These are phyloP conservation scores for Ctenopoma kingsleyae DNA, from an alignment of 2,797 vertebrate species.

Conservation along the genomic window DNA sequence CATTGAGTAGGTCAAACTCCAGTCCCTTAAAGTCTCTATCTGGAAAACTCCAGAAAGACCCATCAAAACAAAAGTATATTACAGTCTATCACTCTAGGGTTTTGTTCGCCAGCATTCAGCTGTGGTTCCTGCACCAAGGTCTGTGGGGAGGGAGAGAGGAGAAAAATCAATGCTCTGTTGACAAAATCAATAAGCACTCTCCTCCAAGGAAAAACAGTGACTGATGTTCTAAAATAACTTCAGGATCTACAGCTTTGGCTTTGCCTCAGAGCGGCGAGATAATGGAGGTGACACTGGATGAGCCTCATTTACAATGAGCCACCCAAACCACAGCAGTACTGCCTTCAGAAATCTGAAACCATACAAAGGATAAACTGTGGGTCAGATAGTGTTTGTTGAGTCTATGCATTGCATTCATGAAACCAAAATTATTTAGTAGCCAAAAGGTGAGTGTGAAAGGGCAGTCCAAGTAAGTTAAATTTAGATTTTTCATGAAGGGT, in stretches of 20 bases:
- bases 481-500: neutral
- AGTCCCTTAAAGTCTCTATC: conserved; percentile 66
- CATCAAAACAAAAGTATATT: conserved; percentile 62
- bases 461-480: no score
- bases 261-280: conserved; percentile 41
- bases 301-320: conserved; percentile 39
- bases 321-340: conserved; percentile 16
- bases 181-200: conserved; percentile 87
- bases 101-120: conserved; percentile 57
- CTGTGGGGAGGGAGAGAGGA: conserved; percentile 29
- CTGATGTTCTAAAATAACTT: conserved; percentile 81
- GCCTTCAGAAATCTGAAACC: conserved; percentile 19
- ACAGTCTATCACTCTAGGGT: conserved; percentile 50
- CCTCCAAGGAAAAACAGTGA: conserved; percentile 80
- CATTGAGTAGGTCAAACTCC: conserved; percentile 20
- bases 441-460: neutral
- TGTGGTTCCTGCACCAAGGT: conserved; percentile 53
- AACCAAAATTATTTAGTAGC: neutral
- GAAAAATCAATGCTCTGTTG: conserved; percentile 81
- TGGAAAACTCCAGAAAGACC: conserved; percentile 56
- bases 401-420: neutral
- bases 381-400: neutral
- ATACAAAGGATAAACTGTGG: conserved; percentile 6
- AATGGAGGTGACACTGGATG: conserved; percentile 61
- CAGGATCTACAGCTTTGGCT: conserved; percentile 65